Base-by-base conservation (phyloP, 1,140 invertebrate species). In the Drosophila melanica region DNA sequence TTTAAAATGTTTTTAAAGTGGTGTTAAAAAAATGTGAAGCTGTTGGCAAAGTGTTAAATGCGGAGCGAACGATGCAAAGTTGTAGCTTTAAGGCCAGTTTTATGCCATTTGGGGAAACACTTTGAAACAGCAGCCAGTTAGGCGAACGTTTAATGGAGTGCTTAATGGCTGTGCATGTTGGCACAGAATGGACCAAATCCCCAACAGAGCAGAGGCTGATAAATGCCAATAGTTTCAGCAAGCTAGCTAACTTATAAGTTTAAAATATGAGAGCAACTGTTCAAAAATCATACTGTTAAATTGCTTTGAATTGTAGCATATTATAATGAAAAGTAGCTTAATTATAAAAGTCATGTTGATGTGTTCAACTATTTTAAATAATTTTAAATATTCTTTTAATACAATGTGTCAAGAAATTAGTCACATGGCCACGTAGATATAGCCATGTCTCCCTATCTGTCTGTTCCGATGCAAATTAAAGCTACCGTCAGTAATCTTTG, bases 131-230 rank as follows among this genome's bases (percentile, higher is more conserved):
- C 62, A 30, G 37, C 50, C 50, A 50, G 68, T 65, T 48, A 57
- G 48, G 62, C 68, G 53, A 51, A 58, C 62, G 62, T 58, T 71
- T 71, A 66, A 66, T 71, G 68, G 51, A 71, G 53, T 71, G 67
- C 33, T 62, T 58, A 66, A 70, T 70, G 42, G 67, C 50, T 48
- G 67, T 55, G 23, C 62, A 50, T 64, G 50, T 23, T 20, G 12
- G n/a, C 50, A 57, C 51, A 64, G 41, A 47, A 64, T 64, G 67
- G 20, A 11, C 23, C 27, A 53, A 57, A 71, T 70, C 37, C 14
- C 30, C 39, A 48, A 12, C 30, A 35, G 2, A 33, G 33, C 10
- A 1, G 33, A 27, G 20, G n/a, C 23, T 23, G 54, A 41, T 41
- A 12, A 58, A 50, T 33, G 33, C n/a, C 33, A 50, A 50, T 30